Conservation (phyloP, 1,140 invertebrate species). For the Drosophila nannoptera region DNA sequence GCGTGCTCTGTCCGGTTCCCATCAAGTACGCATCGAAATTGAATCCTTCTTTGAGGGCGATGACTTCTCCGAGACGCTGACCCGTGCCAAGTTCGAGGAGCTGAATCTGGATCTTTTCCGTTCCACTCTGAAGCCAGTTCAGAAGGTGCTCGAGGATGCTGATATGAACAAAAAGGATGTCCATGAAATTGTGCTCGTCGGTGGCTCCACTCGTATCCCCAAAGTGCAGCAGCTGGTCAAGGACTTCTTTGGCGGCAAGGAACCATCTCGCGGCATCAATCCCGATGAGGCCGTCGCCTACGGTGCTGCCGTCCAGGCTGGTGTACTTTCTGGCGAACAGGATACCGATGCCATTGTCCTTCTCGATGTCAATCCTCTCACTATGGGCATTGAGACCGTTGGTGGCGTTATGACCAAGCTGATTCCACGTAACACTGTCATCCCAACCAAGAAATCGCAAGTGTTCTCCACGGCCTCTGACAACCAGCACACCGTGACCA, state of each 20-base stretch:
- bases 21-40: constrained; percentile 99
- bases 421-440: constrained; percentile 98
- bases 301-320: constrained; percentile 99
- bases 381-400: constrained; percentile 99
- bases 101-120: constrained; percentile 99
- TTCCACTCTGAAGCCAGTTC: constrained; percentile 99
- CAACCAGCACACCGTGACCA: constrained; percentile 99
- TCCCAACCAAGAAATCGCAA: constrained; percentile 99
- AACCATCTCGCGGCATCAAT: constrained; percentile 98
- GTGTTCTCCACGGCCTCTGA: constrained; percentile 99
- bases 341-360: constrained; percentile 98
- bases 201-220: constrained; percentile 99
- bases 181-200: constrained; percentile 99
- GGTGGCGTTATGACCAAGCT: constrained; percentile 99
- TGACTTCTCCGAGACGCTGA: constrained; percentile 99
- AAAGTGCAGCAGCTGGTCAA: constrained; percentile 99
- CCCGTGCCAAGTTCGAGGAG: constrained; percentile 99
- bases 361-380: constrained; percentile 98
- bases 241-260: constrained; percentile 99
- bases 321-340: constrained; percentile 92
- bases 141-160: constrained; percentile 98
- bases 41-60: constrained; percentile 99
- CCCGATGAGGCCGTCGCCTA: constrained; percentile 99
- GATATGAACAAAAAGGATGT: constrained; percentile 99
- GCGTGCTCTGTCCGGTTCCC: constrained; percentile 95